Evolutionary conservation across 64 coral and sea anemone species (phyloP).

Genomic region (Porites lutea): DNA sequence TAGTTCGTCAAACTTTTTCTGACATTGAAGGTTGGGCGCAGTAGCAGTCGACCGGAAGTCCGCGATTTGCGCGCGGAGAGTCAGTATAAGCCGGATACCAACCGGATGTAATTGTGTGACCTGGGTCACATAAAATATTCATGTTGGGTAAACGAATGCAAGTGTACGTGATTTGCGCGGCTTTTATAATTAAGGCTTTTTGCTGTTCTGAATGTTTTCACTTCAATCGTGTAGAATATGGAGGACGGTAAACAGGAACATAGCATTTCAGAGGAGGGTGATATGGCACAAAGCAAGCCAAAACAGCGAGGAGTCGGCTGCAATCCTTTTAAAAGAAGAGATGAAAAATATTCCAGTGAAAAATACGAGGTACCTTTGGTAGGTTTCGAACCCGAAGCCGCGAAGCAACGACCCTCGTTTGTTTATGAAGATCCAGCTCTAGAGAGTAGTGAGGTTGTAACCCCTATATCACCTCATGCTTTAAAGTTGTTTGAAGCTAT

Average conservation of each 20-base stretch:
- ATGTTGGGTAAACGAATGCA: too few relatives aligned
- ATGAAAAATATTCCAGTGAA: neutral
- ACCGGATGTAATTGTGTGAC: too few relatives aligned
- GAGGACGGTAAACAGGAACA: neutral
- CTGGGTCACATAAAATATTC: too few relatives aligned
- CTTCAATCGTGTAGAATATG: neutral
- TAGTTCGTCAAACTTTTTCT: too few relatives aligned
- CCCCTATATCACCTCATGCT: neutral
- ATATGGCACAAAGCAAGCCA: neutral
- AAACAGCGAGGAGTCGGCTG: neutral
- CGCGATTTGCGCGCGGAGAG: too few relatives aligned
- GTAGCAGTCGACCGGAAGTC: too few relatives aligned
- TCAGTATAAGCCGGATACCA: too few relatives aligned
- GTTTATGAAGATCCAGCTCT: neutral
- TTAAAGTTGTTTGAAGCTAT: slow-evolving; percentile 50
- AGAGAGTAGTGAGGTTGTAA: neutral
- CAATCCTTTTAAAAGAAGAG: neutral
- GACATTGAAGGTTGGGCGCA: too few relatives aligned
- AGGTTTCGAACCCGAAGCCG: neutral
- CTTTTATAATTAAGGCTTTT: too few relatives aligned
- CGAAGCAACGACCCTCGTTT: neutral
- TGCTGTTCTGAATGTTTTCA: neutral
- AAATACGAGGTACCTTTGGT: neutral
- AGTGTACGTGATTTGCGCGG: too few relatives aligned
- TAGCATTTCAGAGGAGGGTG: neutral